Percentiles rank a stretch among this genome's conserved stretches.
Conservation (phyloP, 2,888 invertebrate genomes). For the Lycocerus yunnanus region DNA sequence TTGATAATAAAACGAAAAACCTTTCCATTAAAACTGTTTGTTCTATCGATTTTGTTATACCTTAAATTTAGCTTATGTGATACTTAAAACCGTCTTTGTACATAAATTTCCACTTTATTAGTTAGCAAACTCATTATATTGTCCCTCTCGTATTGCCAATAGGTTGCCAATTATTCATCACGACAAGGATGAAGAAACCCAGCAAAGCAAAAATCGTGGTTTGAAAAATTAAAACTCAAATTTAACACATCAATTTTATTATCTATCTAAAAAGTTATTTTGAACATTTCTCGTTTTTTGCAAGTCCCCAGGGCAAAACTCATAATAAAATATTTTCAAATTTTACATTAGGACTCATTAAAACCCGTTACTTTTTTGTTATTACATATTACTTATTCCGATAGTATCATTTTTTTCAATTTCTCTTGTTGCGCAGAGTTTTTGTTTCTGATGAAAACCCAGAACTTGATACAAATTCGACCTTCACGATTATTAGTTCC, state of each 20-base stretch:
- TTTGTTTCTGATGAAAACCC: not conserved
- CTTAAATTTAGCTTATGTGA: constrained; percentile 29
- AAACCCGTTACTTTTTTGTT: not conserved
- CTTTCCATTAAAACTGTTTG: constrained; percentile 28
- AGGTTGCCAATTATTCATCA: constrained; percentile 13
- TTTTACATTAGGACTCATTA: not conserved
- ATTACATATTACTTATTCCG: too few species aligned
- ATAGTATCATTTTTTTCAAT: not conserved
- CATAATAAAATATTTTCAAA: not conserved
- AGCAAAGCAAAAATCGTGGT: not conserved
- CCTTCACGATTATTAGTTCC: not conserved
- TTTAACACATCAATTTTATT: not conserved
- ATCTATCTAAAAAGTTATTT: not conserved
- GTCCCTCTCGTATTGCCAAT: constrained; percentile 1
- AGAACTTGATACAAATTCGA: not conserved
- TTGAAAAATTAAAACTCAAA: not conserved
- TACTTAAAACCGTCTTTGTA: constrained; percentile 26
- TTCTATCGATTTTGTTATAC: constrained; percentile 26
- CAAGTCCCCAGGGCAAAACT: not conserved
- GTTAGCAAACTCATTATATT: constrained; percentile 22
- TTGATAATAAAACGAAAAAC: constrained; percentile 18
- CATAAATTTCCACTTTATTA: constrained; percentile 27
- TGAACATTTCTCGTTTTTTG: not conserved
- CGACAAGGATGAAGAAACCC: constrained; percentile 2
- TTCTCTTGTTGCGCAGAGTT: not conserved